A percentile compares a stretch with the other conserved stretches of the same genome.
These are phyloP conservation scores for Zelleria hepariella DNA, from an alignment of 2,888 invertebrate genomes.

Conservation along the genomic window DNA sequence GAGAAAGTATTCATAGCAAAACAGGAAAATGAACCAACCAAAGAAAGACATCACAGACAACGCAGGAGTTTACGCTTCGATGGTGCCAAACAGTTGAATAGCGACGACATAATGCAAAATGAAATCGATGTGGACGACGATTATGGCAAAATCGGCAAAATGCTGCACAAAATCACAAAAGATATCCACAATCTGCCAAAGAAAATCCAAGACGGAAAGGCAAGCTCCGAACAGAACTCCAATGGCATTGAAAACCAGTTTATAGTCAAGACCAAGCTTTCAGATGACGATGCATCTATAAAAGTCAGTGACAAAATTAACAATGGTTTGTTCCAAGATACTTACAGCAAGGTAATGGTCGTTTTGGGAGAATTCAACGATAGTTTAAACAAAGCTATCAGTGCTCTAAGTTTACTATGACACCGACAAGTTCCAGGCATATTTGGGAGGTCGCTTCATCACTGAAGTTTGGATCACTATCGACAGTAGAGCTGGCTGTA, in stretches of 20 bases:
- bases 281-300: conserved; percentile 30
- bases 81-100: background rate
- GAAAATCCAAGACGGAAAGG: background rate
- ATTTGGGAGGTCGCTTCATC: background rate
- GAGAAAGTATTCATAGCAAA: background rate
- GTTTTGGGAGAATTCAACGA: conserved; percentile 46
- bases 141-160: conserved; percentile 31
- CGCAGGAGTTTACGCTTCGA: conserved; percentile 1
- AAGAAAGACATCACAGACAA: background rate
- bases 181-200: conserved; percentile 30
- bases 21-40: background rate
- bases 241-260: conserved; percentile 19
- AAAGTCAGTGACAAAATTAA: conserved; percentile 30
- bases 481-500: too few relatives aligned
- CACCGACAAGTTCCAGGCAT: background rate
- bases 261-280: conserved; percentile 31
- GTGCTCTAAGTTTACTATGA: conserved; percentile 28
- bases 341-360: conserved; percentile 36
- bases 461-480: too few relatives aligned
- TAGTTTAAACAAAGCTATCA: conserved; percentile 48
- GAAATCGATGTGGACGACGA: conserved; percentile 28
- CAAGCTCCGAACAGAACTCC: conserved; percentile 13
- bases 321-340: conserved; percentile 36
- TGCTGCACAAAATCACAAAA: conserved; percentile 36
- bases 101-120: conserved; percentile 25